Percentiles rank a stretch among this genome's conserved stretches.
Conservation (phyloP, 1,140 invertebrate genomes). For the Drosophila tsacasi region DNA sequence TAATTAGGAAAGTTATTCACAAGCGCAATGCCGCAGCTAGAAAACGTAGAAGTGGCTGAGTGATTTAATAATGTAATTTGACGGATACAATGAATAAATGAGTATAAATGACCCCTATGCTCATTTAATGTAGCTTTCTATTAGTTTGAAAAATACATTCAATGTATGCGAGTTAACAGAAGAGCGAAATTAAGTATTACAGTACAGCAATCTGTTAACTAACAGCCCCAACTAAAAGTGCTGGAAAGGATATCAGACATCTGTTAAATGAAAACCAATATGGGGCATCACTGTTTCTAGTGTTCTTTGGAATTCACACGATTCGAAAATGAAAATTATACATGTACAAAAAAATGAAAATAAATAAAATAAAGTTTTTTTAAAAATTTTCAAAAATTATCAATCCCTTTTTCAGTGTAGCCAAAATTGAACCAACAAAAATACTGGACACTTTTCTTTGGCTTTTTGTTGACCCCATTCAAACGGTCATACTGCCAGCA, state of each 20-base stretch:
- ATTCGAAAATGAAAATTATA: too few species aligned
- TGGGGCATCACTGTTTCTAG: neutral
- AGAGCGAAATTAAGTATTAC: neutral
- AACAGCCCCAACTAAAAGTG: neutral
- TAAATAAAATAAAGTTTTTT: too few species aligned
- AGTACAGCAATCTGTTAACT: neutral
- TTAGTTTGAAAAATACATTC: too few species aligned
- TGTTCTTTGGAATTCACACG: too few species aligned
- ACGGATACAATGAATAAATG: too few species aligned
- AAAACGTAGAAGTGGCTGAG: neutral
- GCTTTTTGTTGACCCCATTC: neutral
- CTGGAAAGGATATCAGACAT: neutral
- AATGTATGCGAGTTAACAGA: neutral
- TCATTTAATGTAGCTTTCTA: too few species aligned
- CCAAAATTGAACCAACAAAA: neutral
- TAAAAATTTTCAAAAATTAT: too few species aligned
- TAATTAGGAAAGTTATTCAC: neutral
- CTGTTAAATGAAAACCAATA: neutral
- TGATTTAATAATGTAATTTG: neutral
- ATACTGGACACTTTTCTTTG: neutral
- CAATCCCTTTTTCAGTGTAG: neutral
- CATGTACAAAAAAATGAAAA: too few species aligned
- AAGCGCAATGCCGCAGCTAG: neutral
- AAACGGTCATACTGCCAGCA: conserved; percentile 29
- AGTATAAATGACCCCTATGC: too few species aligned